These are phyloP conservation scores for Gallinago media DNA, from an alignment of 2,113 vertebrate species.

Conservation along the genomic window DNA sequence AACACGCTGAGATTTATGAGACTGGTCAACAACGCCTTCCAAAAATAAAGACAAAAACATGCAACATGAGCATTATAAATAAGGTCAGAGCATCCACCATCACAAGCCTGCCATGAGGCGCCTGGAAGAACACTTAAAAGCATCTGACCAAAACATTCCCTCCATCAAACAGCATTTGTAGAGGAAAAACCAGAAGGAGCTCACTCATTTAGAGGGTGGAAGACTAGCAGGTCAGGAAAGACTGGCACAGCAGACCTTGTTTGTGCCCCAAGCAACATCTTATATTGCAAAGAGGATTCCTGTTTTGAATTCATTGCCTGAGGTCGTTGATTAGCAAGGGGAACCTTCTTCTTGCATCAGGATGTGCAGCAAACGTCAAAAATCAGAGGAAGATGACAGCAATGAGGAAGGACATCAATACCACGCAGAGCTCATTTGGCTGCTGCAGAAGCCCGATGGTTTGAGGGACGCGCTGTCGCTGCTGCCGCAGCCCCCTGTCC, in stretches of 20 bases:
- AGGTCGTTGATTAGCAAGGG: slow-evolving; percentile 61
- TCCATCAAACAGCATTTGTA: neutral
- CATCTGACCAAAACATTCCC: neutral
- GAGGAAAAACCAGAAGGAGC: neutral
- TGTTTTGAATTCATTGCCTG: slow-evolving; percentile 18
- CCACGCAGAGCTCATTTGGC: slow-evolving; percentile 52
- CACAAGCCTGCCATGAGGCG: neutral
- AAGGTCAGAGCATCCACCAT: neutral
- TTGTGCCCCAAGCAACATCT: neutral
- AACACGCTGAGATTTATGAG: neutral
- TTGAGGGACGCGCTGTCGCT: neutral
- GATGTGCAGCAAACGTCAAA: slow-evolving; percentile 53
- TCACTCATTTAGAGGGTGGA: neutral
- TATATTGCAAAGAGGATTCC: neutral
- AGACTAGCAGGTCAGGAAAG: slow-evolving; percentile 2
- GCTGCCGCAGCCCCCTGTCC: slow-evolving; percentile 3
- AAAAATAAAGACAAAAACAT: neutral
- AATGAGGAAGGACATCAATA: slow-evolving; percentile 59
- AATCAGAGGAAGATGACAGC: slow-evolving; percentile 65
- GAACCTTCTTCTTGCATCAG: slow-evolving; percentile 72
- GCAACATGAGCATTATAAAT: neutral
- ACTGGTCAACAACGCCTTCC: neutral
- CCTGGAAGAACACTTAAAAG: neutral
- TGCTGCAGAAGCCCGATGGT: slow-evolving; percentile 50
- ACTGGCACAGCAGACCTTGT: neutral